phyloP scores from a whole-genome alignment of 2,888 invertebrate species.

The Caenorhabditis plicata region DNA sequence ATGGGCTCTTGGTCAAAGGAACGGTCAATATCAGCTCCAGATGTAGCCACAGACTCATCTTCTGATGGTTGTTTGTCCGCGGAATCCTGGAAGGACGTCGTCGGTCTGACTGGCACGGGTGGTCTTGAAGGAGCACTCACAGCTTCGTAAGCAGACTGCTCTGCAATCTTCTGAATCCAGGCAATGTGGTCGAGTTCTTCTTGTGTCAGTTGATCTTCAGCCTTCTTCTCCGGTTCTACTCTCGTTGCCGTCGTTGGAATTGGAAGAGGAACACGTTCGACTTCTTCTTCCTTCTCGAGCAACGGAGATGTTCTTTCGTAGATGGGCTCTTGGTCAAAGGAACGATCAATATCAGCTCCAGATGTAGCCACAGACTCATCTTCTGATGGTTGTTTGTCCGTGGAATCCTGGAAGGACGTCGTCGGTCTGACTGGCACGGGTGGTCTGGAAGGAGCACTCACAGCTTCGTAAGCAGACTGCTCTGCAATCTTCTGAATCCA shows the following conservation, averaged over 20 bases:
- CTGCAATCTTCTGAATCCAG: neutral
- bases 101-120: neutral
- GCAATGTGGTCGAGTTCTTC: neutral
- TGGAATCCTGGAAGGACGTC: neutral
- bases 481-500: slow-evolving; percentile 2
- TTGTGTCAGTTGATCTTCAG: neutral
- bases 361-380: neutral
- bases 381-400: neutral
- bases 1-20: neutral
- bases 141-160: neutral
- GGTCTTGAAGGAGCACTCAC: neutral
- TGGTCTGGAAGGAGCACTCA: neutral
- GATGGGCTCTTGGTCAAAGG: neutral
- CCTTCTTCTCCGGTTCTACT: neutral
- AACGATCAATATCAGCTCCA: neutral
- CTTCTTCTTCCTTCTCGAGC: no score
- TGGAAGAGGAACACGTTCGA: no score
- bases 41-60: neutral
- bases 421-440: neutral
- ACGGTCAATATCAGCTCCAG: neutral
- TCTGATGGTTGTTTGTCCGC: neutral
- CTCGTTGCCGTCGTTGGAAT: neutral
- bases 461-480: neutral
- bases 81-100: neutral
- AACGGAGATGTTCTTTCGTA: neutral